Base-by-base conservation (phyloP, 2,888 invertebrate genomes). In the Phytoseiulus persimilis region DNA sequence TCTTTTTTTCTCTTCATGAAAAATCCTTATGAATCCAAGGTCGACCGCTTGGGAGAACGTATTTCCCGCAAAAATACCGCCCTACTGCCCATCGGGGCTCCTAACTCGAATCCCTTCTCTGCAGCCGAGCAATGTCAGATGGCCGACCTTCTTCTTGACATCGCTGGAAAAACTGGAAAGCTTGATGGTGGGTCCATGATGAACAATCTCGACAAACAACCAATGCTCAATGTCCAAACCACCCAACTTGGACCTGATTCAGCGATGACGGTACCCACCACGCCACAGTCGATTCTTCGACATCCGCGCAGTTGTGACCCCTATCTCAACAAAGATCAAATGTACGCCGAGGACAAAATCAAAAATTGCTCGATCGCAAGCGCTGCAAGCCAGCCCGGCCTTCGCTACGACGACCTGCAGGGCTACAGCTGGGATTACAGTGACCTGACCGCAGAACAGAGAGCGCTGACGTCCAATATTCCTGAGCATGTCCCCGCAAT, bases 371-470 rank as follows among this genome's bases (percentile, higher is more conserved):
- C 87, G 32, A 33, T 87, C 32, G 32, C 87, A 39, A 87, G 45
- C 87, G 87, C 87, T 87, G 87, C 87, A 87, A 87, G 87, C 87
- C 87, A 87, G 87, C 87, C 87, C n/a, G 87, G 87, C 87, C 87
- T 87, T 87, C 87, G 87, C 87, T 87, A 87, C 87, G 87, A 87
- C 32, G 87, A 87, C 45, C 33, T 87, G 87, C 39, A 33, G 87
- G 45, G 87, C 87, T 87, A 87, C 87, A 87, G 87, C 87, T 87
- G 87, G 87, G 87, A 87, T 87, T 87, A 87, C 87, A 87, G 87
- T 32, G 87, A 87, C 87, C 87, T 87, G 39, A 87, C 87, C n/a
- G 87, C 87, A 32, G 87, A 87, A 45, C 87, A 87, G 87, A 33
- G 45, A 33, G 87, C 87, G 87, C 87, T 87, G 9, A 87, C 87